Percentiles rank a stretch among this genome's conserved stretches.
Evolutionary conservation across 2,797 vertebrate genomes (phyloP).

Genomic region (Sternotherus odoratus): DNA sequence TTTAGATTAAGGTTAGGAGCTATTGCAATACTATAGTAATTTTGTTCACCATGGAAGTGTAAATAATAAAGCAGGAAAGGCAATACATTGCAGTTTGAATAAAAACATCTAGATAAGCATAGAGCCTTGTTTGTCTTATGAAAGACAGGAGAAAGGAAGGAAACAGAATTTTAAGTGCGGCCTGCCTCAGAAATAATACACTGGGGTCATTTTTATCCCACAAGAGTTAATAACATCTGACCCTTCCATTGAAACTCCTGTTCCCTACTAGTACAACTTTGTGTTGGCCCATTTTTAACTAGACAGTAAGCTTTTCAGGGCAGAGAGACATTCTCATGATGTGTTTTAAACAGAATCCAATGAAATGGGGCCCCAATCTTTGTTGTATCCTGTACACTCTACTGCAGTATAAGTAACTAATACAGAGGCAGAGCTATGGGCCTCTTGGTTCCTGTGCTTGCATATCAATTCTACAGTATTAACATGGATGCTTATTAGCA

Average conservation of each 20-base stretch:
- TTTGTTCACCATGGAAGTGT: not conserved
- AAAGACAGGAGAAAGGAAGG: too few species aligned
- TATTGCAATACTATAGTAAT: not conserved
- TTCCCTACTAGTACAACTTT: too few species aligned
- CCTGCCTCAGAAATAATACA: too few species aligned
- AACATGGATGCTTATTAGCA: not conserved
- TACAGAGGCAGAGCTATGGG: not conserved
- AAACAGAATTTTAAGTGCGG: too few species aligned
- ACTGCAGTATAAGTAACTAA: not conserved
- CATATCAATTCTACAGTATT: not conserved
- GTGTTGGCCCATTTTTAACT: too few species aligned
- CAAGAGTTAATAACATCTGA: too few species aligned
- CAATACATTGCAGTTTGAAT: not conserved
- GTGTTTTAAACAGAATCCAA: not conserved
- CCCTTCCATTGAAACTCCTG: too few species aligned
- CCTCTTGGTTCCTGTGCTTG: not conserved
- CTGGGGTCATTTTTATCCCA: too few species aligned
- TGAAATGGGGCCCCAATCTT: not conserved
- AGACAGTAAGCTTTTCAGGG: too few species aligned
- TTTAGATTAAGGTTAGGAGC: not conserved
- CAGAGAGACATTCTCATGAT: not conserved
- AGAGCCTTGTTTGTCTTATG: not conserved
- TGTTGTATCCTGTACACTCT: not conserved
- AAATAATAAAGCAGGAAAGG: not conserved
- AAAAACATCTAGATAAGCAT: not conserved